These are phyloP conservation scores for Tachyglossus aculeatus DNA, from an alignment of 2,797 vertebrate genomes.

Conservation along the genomic window DNA sequence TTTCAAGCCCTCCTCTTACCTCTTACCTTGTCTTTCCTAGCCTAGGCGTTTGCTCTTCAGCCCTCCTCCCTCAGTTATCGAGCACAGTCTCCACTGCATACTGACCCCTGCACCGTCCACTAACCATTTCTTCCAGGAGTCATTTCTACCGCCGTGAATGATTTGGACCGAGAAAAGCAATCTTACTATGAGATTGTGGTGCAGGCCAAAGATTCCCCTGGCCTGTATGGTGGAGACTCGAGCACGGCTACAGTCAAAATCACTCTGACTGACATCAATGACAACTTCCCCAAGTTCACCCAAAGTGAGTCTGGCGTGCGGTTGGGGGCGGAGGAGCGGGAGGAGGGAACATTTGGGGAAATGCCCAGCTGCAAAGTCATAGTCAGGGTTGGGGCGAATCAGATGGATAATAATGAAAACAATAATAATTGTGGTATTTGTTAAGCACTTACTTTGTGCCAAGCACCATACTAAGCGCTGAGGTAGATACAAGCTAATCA, in stretches of 20 bases:
- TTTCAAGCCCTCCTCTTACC: too few species aligned
- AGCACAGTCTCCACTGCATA: too few species aligned
- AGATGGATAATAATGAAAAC: too few species aligned
- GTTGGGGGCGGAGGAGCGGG: too few species aligned
- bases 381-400: neutral
- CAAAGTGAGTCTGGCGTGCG: constrained; percentile 66
- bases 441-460: too few species aligned
- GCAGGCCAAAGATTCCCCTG: constrained; percentile 82
- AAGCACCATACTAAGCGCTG: too few species aligned
- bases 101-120: too few species aligned
- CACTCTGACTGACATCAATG: constrained; percentile 84
- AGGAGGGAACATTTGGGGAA: neutral
- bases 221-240: constrained; percentile 66
- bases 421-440: too few species aligned
- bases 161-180: constrained; percentile 85
- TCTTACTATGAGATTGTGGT: constrained; percentile 83
- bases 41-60: too few species aligned
- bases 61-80: too few species aligned
- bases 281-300: constrained; percentile 88
- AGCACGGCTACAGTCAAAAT: constrained; percentile 85
- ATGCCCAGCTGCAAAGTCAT: neutral
- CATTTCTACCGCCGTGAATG: constrained; percentile 74
- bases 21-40: too few species aligned
- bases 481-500: too few species aligned
- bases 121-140: constrained; percentile 77